These are phyloP conservation scores for Tenrec ecaudatus DNA, from an alignment of 2,113 vertebrate genomes.

Conservation along the genomic window DNA sequence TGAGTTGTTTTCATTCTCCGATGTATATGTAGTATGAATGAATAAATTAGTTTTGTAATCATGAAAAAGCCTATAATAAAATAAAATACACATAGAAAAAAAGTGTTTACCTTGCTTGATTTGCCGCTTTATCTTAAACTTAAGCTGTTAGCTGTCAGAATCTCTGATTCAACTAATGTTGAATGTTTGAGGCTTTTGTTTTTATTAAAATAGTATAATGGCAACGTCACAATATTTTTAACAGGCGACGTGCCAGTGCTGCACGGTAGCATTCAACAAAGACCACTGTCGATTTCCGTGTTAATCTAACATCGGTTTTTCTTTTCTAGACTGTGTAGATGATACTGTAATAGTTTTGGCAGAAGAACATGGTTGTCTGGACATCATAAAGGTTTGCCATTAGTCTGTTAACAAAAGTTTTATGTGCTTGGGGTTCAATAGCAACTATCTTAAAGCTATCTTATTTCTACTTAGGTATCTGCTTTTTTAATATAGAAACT, in stretches of 20 bases:
- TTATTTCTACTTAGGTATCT: slow-evolving; percentile 25
- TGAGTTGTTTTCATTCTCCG: not conserved
- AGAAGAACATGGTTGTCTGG: slow-evolving; percentile 97
- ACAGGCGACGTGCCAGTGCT: not conserved
- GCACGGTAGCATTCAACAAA: not conserved
- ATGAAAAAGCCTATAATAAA: slow-evolving; percentile 1
- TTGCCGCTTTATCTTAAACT: not conserved
- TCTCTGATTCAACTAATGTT: slow-evolving; percentile 25
- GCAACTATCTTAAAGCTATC: slow-evolving; percentile 25
- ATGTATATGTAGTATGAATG: not conserved
- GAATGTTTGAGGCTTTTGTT: slow-evolving; percentile 27
- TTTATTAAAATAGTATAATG: not conserved
- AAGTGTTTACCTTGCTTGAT: slow-evolving; percentile 4
- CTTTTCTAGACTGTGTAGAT: slow-evolving; percentile 93
- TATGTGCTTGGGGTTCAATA: not conserved
- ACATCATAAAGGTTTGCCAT: slow-evolving; percentile 92
- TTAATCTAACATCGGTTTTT: slow-evolving; percentile 36
- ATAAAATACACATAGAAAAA: not conserved
- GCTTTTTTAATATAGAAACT: not conserved
- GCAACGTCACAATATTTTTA: slow-evolving; percentile 41
- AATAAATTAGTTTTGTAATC: not conserved
- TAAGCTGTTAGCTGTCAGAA: not conserved
- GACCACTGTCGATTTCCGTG: not conserved
- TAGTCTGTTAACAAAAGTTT: slow-evolving; percentile 47
- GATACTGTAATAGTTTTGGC: slow-evolving; percentile 95